Base-by-base conservation (phyloP, 2,113 vertebrate genomes). In the Acinonyx jubatus region DNA sequence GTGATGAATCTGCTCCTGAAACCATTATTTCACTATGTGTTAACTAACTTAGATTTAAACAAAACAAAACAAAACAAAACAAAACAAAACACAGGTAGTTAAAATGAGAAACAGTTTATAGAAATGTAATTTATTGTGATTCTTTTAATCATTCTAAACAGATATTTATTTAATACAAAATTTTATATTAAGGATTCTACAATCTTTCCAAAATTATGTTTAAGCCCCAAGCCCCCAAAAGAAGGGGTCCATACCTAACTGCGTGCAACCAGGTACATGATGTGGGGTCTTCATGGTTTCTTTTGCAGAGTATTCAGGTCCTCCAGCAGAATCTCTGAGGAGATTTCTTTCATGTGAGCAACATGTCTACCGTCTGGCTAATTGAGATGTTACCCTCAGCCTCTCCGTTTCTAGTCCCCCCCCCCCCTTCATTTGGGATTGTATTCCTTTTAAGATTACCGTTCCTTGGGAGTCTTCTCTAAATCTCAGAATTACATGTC, bases 211-310 rank as follows among this genome's bases (percentile, higher is more conserved):
- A 84, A 79, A 41, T 41, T 63, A 23, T 52, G 16, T 61, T 61
- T 12, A 27, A 89, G 11, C 27, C 50, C 52, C 33, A 69, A 52
- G 15, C 10, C 0, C 3, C 10, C 66, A 1, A 50, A 85, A 83
- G 3, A 10, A 11, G 3, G 52, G 2, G 18, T 79, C 27, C 7
- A 5, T 6, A 11, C 27, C 12, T 52, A 2, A 33, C 11, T 61
- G 7, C 0, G 0, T 79, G 38, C 45, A 71, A 9, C 33, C 50
- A 13, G 3, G 68, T 16, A 16, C 1, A 2, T 36, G 21, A 9
- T 21, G 5, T 0, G 2, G 13, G 4, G 14, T 33, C 13, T 52
- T 36, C 33, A 15, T 5, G 3, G 27, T 41, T 38, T 57, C 25
- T 69, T 91, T 18, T 50, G 33, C 31, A 23, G 31, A 33, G 0